Base-by-base conservation (phyloP, 2,888 invertebrate species). In the Bombylius major region DNA sequence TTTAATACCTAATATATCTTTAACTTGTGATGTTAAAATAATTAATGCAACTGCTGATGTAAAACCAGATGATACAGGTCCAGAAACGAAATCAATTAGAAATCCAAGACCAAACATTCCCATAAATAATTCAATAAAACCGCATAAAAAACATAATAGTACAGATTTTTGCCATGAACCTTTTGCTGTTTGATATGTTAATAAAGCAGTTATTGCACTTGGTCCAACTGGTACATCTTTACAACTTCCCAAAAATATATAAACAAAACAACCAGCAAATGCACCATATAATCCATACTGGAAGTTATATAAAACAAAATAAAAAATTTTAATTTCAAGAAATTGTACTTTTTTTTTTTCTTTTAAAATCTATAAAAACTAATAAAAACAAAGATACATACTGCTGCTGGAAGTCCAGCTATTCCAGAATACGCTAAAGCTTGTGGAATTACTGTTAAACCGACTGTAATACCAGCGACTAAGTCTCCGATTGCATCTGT, bases 181-280 rank as follows among this genome's bases (percentile, higher is more conserved):
- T 53, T 81, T 79, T 0, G 88, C 81, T 39, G 86, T 82, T 76
- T 89, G 88, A 71, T 79, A 87, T 1, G 92, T 92, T 63, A 95
- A 79, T 56, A 95, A 77, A 5, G 94, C 89, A 61, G 90, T 85
- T 65, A 95, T 92, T 59, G 95, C 94, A 4, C 93, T 93, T 14
- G 95, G 95, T 12, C 95, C 94, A 64, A 93, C 82, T 1, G 94
- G 93, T 58, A 93, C 87, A 70, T 94, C 93, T 71, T 92, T 91
- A 69, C 92, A 90, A 60, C 91, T 92, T 50, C 95, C 95, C 64
- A 96, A 80, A 62, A 95, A 75, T 65, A 90, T 87, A 77, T 96
- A 96, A 59, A 94, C 79, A 73, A 95, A 87, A 70, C 89, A 87
- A 49, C 94, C 92, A 66, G 94, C 75, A 75, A 95, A 95, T n/a